A percentile compares a stretch with the other conserved stretches of the same genome.
These are phyloP conservation scores for Girardinichthys multiradiatus DNA, from an alignment of 2,113 vertebrate species.

Conservation along the genomic window DNA sequence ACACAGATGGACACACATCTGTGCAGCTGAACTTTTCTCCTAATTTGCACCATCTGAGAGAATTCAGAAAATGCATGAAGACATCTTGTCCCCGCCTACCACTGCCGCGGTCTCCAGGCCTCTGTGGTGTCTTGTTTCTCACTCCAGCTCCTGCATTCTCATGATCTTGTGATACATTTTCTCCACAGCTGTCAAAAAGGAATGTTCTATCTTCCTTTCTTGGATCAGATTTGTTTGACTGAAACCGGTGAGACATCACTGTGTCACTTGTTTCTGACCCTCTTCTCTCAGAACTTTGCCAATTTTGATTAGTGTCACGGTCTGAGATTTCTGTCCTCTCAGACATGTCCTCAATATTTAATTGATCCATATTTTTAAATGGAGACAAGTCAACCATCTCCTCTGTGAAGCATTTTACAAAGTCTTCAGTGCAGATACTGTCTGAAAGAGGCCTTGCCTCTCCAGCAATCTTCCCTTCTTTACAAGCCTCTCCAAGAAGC, in stretches of 20 bases:
- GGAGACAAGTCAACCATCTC: conserved; percentile 69
- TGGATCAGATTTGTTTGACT: background rate
- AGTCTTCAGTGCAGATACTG: conserved; percentile 84
- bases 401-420: conserved; percentile 73
- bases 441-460: conserved; percentile 64
- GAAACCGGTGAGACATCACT: background rate
- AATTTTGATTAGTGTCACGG: conserved; percentile 14
- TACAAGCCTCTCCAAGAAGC: conserved; percentile 63
- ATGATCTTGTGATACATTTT: background rate
- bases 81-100: conserved; percentile 30
- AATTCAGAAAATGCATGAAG: conserved; percentile 2
- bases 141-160: conserved; percentile 14
- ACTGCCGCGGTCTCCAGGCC: background rate
- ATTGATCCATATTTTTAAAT: conserved; percentile 7
- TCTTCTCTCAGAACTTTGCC: background rate
- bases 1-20: background rate
- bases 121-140: conserved; percentile 18
- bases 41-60: conserved; percentile 1
- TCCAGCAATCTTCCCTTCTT: conserved; percentile 6
- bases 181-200: conserved; percentile 14
- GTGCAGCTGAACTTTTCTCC: background rate
- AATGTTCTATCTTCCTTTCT: conserved; percentile 5
- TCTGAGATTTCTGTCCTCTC: conserved; percentile 11
- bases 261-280: background rate
- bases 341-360: conserved; percentile 11